A percentile compares a stretch with the other conserved stretches of the same genome.
Conservation (phyloP, 2,113 vertebrate species). For the Xenopus laevis region DNA sequence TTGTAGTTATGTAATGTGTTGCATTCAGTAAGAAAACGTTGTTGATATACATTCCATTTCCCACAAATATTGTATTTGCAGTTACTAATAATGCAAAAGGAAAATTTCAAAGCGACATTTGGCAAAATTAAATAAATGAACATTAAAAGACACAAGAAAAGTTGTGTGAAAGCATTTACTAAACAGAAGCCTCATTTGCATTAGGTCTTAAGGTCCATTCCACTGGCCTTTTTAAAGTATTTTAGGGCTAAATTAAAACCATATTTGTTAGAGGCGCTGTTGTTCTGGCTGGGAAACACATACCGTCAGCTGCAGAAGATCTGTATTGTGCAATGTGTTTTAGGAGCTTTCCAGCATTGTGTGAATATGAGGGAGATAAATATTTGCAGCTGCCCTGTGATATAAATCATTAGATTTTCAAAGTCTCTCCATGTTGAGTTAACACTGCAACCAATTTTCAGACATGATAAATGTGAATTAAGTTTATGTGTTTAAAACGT, state of each 20-base stretch:
- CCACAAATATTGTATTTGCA: too few relatives aligned
- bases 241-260: constrained; percentile 27
- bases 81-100: too few relatives aligned
- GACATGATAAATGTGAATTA: too few relatives aligned
- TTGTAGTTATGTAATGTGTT: too few relatives aligned
- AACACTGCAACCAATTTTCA: not conserved
- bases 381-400: constrained; percentile 15
- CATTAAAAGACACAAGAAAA: too few relatives aligned
- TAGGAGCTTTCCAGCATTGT: not conserved
- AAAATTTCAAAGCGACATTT: too few relatives aligned
- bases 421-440: not conserved
- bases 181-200: constrained; percentile 14
- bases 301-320: constrained; percentile 14
- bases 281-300: constrained; percentile 8
- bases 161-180: too few relatives aligned
- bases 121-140: too few relatives aligned
- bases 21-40: too few relatives aligned
- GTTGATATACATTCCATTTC: too few relatives aligned
- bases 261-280: constrained; percentile 5
- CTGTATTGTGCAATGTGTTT: constrained; percentile 17
- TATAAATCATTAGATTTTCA: constrained; percentile 7
- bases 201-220: not conserved
- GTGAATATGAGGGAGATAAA: constrained; percentile 19
- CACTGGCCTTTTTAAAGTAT: constrained; percentile 8
- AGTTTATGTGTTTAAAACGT: too few relatives aligned